A percentile compares a stretch with the other conserved stretches of the same genome.
phyloP scores from a whole-genome alignment of 2,888 invertebrate species.

The Polydrusus tereticollis region DNA sequence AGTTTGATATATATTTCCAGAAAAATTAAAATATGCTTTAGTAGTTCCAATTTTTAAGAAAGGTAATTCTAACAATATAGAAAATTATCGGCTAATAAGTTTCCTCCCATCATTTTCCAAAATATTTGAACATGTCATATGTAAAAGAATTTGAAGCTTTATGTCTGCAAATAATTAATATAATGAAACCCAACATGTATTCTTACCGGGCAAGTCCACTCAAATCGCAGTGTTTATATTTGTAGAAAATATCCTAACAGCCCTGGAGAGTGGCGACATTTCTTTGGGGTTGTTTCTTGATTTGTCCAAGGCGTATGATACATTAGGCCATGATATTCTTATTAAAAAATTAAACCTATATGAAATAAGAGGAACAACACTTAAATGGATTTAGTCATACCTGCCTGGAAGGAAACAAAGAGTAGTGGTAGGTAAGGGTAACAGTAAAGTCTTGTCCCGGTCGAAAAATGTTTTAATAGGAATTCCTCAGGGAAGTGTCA shows the following conservation, averaged over 20 bases:
- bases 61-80: neutral
- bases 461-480: neutral
- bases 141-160: neutral
- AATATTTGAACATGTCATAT: neutral
- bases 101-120: too few species aligned
- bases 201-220: neutral
- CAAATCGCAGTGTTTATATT: neutral
- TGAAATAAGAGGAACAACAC: slow-evolving; percentile 4
- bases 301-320: slow-evolving; percentile 17
- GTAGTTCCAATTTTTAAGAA: neutral
- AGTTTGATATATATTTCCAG: neutral
- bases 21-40: neutral
- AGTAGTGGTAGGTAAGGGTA: neutral
- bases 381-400: slow-evolving; percentile 3
- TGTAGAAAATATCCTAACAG: too few species aligned
- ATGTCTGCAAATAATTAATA: neutral
- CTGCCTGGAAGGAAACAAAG: slow-evolving; percentile 2
- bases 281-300: slow-evolving; percentile 17
- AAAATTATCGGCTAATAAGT: too few species aligned
- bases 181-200: too few species aligned
- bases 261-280: too few species aligned
- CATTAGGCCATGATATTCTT: slow-evolving; percentile 8
- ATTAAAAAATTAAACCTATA: too few species aligned
- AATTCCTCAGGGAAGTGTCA: slow-evolving; percentile 3
- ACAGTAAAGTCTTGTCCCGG: neutral